Evolutionary conservation across 2,113 vertebrate genomes (phyloP).

Genomic region (Marmota flaviventris): DNA sequence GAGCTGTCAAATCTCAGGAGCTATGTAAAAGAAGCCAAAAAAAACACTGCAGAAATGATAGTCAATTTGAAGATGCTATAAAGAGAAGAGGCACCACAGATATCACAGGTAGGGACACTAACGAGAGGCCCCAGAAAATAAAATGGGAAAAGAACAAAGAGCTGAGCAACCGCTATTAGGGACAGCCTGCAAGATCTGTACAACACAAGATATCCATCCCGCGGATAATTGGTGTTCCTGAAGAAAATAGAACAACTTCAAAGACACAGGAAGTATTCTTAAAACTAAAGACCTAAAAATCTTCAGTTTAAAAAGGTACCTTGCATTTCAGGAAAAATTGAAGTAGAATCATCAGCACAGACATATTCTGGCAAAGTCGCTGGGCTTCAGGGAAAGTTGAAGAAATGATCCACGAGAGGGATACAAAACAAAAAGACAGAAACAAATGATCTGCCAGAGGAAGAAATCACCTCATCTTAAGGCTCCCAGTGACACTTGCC

Average conservation of each 20-base stretch:
- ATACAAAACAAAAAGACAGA: neutral
- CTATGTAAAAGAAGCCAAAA: neutral
- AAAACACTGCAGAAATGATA: neutral
- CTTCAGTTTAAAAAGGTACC: neutral
- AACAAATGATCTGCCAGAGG: neutral
- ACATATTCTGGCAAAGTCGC: neutral
- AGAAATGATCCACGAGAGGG: neutral
- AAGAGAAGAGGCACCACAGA: neutral
- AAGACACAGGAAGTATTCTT: neutral
- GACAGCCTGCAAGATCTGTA: neutral
- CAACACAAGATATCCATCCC: neutral
- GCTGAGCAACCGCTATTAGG: neutral
- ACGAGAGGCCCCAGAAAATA: neutral
- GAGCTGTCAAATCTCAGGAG: neutral
- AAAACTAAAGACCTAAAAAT: neutral
- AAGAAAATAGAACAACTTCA: neutral
- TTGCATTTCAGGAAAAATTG: neutral
- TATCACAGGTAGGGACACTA: neutral
- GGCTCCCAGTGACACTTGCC: neutral
- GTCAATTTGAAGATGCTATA: neutral
- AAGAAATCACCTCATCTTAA: neutral
- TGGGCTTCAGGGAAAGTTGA: neutral
- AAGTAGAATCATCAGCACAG: neutral
- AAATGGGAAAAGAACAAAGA: neutral
- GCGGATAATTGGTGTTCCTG: neutral